phyloP scores from a whole-genome alignment of 2,888 invertebrate genomes.

The Drosophila putrida region DNA sequence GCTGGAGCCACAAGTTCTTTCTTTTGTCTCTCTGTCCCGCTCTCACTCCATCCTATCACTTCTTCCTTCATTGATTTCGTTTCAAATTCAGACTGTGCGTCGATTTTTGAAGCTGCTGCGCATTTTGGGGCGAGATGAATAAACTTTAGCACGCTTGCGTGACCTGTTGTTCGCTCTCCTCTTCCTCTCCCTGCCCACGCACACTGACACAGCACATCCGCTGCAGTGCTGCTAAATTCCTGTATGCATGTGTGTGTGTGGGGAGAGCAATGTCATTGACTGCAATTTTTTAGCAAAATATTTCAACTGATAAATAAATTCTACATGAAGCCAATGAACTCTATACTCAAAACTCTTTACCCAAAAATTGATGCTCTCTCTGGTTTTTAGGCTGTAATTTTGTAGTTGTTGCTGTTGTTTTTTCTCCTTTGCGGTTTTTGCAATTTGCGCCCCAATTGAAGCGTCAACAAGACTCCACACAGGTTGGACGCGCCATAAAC shows the following conservation, averaged over 20 bases:
- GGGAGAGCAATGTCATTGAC: slow-evolving; percentile 76
- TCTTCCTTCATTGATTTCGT: slow-evolving; percentile 59
- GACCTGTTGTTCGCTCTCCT: slow-evolving; percentile 58
- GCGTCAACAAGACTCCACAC: slow-evolving; percentile 44
- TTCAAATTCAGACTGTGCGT: slow-evolving; percentile 49
- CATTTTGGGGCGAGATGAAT: slow-evolving; percentile 71
- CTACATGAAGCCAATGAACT: slow-evolving; percentile 76
- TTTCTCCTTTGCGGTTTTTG: slow-evolving; percentile 39
- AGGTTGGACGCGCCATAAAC: slow-evolving; percentile 74
- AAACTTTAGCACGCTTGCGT: slow-evolving; percentile 75
- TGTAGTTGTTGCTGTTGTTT: slow-evolving; percentile 9
- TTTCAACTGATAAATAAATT: slow-evolving; percentile 78
- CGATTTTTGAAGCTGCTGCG: slow-evolving; percentile 67
- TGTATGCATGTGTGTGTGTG: slow-evolving; percentile 36
- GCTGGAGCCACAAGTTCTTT: slow-evolving; percentile 22
- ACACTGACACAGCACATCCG: slow-evolving; percentile 62
- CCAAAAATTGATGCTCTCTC: slow-evolving; percentile 47
- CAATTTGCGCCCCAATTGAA: slow-evolving; percentile 73
- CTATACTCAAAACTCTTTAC: slow-evolving; percentile 44
- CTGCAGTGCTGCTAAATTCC: slow-evolving; percentile 30
- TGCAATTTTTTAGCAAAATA: slow-evolving; percentile 82
- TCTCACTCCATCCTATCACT: slow-evolving; percentile 23
- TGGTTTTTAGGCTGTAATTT: slow-evolving; percentile 48
- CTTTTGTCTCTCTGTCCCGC: not conserved
- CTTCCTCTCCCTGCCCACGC: slow-evolving; percentile 42